A percentile compares a stretch with the other conserved stretches of the same genome.
These are phyloP conservation scores for Agrypnia vestita DNA, from an alignment of 1,140 invertebrate species.

Conservation along the genomic window DNA sequence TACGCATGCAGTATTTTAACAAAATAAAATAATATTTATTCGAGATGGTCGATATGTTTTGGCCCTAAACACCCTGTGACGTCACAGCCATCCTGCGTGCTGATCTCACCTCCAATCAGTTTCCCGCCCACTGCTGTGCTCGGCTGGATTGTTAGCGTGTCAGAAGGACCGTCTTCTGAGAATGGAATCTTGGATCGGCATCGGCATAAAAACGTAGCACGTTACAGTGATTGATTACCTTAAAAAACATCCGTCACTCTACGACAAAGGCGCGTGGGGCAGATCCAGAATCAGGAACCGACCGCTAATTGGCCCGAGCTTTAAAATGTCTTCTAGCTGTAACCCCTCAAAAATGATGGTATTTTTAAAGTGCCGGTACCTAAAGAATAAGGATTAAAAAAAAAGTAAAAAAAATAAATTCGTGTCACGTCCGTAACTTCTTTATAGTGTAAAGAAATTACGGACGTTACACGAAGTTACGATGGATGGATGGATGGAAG, in stretches of 20 bases:
- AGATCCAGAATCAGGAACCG: background rate
- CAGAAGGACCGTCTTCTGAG: background rate
- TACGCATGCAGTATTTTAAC: too few species aligned
- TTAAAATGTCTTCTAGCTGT: too few species aligned
- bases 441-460: too few species aligned
- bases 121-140: slow-evolving; percentile 1
- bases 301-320: background rate
- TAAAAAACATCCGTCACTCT: slow-evolving; percentile 4
- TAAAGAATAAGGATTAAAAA: too few species aligned
- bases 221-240: slow-evolving; percentile 41
- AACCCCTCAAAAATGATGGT: too few species aligned
- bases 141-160: slow-evolving; percentile 26
- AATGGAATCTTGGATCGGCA: slow-evolving; percentile 24
- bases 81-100: background rate
- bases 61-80: background rate
- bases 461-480: too few species aligned
- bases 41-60: too few species aligned
- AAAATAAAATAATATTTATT: too few species aligned
- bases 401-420: too few species aligned
- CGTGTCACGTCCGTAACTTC: too few species aligned
- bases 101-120: slow-evolving; percentile 3
- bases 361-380: too few species aligned
- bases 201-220: slow-evolving; percentile 15
- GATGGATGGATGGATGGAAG: too few species aligned
- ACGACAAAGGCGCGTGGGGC: slow-evolving; percentile 12